These are phyloP conservation scores for Aphis gossypii DNA, from an alignment of 1,140 invertebrate species.

Conservation along the genomic window DNA sequence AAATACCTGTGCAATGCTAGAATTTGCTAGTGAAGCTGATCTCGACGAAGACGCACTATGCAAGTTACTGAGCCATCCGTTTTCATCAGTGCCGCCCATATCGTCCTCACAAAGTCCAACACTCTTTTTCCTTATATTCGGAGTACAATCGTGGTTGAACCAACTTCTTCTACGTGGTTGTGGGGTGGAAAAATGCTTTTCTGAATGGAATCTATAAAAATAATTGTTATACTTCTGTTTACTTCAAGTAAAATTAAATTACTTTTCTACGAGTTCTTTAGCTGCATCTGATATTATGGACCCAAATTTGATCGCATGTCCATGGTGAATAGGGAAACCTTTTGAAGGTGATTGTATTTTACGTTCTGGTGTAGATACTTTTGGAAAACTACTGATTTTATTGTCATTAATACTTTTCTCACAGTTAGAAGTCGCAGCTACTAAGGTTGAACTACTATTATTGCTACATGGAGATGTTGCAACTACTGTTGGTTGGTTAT, in stretches of 20 bases:
- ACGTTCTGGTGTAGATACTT: constrained; percentile 46
- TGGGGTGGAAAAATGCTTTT: constrained; percentile 46
- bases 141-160: constrained; percentile 47
- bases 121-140: constrained; percentile 47
- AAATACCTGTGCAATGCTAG: constrained; percentile 50
- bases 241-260: background rate
- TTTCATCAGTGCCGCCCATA: constrained; percentile 35
- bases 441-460: constrained; percentile 50
- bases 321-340: constrained; percentile 46
- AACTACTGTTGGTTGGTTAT: constrained; percentile 44
- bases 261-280: constrained; percentile 54
- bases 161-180: constrained; percentile 49
- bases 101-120: constrained; percentile 39
- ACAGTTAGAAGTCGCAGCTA: constrained; percentile 41
- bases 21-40: constrained; percentile 48
- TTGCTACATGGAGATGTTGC: constrained; percentile 48
- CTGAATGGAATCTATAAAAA: constrained; percentile 46
- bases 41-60: constrained; percentile 52
- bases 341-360: constrained; percentile 54
- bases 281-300: constrained; percentile 50
- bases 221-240: background rate
- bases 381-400: background rate
- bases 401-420: constrained; percentile 27
- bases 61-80: constrained; percentile 42
- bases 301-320: constrained; percentile 48